Conservation (phyloP, 2,797 vertebrate species). For the Apogon hyalosoma region DNA sequence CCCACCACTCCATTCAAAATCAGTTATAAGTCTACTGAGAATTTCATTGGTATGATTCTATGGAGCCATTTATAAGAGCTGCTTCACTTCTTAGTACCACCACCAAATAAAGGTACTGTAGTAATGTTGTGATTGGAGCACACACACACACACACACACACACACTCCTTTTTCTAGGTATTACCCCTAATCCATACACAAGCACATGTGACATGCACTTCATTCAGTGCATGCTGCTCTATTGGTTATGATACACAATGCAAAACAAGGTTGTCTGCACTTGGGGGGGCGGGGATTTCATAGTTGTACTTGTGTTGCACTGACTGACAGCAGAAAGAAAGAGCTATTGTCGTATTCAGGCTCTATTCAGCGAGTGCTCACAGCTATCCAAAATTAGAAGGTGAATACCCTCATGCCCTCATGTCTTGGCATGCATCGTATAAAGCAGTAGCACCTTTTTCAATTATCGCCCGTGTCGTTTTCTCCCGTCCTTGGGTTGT, state of each 20-base stretch:
- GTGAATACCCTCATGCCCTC: constrained; percentile 37
- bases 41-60: too few species aligned
- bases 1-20: too few species aligned
- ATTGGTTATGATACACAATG: constrained; percentile 11
- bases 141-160: background rate
- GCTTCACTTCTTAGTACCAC: too few species aligned
- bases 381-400: constrained; percentile 55
- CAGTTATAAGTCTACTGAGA: too few species aligned
- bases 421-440: constrained; percentile 39
- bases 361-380: constrained; percentile 26
- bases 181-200: background rate
- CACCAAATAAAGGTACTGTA: too few species aligned
- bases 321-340: constrained; percentile 9
- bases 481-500: constrained; percentile 2
- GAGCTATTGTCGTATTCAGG: constrained; percentile 25
- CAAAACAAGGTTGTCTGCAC: constrained; percentile 7
- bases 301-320: constrained; percentile 11
- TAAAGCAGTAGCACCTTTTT: constrained; percentile 9
- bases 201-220: constrained; percentile 11
- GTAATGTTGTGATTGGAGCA: background rate
- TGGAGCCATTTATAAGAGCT: too few species aligned
- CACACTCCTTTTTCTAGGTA: too few species aligned
- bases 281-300: background rate
- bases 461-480: constrained; percentile 37
- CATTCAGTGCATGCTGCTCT: background rate